A percentile compares a stretch with the other conserved stretches of the same genome.
Evolutionary conservation across 2,113 vertebrate genomes (phyloP).

Genomic region (Turnix velox): DNA sequence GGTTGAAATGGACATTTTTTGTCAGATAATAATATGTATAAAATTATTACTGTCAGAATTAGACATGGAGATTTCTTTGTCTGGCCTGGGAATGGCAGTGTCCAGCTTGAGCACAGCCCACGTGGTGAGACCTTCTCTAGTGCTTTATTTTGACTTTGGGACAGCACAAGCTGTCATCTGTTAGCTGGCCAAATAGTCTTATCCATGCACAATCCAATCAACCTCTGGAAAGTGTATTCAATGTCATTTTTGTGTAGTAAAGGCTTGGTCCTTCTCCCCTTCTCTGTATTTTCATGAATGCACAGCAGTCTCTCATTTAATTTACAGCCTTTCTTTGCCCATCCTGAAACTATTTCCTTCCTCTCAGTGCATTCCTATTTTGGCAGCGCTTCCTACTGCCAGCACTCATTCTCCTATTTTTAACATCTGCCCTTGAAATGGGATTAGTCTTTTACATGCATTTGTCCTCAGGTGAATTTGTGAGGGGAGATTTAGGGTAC

Average conservation of each 20-base stretch:
- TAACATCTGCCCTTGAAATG: constrained; percentile 23
- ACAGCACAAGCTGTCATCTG: accelerated
- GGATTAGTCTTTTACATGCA: constrained; percentile 7
- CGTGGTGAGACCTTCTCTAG: accelerated
- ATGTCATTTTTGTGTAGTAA: not conserved
- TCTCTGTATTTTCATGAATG: not conserved
- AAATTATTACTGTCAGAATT: not conserved
- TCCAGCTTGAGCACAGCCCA: not conserved
- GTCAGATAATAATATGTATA: not conserved
- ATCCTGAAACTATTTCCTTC: not conserved
- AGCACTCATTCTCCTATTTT: not conserved
- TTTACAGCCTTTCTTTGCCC: not conserved
- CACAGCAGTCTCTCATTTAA: not conserved
- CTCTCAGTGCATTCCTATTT: not conserved
- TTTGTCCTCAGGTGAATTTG: not conserved
- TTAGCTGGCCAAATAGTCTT: not conserved
- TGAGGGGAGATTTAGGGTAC: constrained; percentile 15
- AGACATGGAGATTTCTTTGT: not conserved
- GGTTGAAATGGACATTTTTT: not conserved
- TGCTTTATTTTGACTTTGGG: not conserved
- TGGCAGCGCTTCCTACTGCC: not conserved
- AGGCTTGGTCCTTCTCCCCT: not conserved
- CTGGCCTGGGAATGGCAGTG: not conserved
- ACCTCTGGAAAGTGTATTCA: not conserved
- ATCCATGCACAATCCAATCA: not conserved